Evolutionary conservation across 2,888 invertebrate species (phyloP).

Genomic region (Latheticus oryzae): DNA sequence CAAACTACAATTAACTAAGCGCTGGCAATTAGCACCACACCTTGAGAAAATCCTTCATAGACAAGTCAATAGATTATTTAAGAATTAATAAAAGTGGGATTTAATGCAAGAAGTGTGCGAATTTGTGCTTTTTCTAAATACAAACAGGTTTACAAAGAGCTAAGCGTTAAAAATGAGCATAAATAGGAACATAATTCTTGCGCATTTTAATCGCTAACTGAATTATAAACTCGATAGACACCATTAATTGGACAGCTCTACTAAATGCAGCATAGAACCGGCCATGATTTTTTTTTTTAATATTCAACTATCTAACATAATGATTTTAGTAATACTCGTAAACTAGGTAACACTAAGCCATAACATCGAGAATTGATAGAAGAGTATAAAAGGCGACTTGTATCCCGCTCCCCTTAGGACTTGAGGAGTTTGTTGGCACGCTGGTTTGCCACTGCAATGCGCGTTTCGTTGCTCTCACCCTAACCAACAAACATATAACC

Average conservation of each 20-base stretch:
- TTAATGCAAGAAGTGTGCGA: conserved; percentile 29
- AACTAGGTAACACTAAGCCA: conserved; percentile 39
- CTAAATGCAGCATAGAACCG: conserved; percentile 24
- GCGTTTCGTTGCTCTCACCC: conserved; percentile 94
- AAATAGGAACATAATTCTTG: conserved; percentile 31
- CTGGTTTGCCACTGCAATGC: conserved; percentile 97
- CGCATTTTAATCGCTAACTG: conserved; percentile 13
- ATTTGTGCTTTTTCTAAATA: conserved; percentile 34
- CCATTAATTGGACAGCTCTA: conserved; percentile 28
- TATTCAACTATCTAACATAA: conserved; percentile 30
- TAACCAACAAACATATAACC: conserved; percentile 66
- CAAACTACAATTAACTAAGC: conserved; percentile 36
- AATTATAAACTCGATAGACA: conserved; percentile 16
- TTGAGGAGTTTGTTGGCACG: conserved; percentile 96
- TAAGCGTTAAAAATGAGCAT: conserved; percentile 24
- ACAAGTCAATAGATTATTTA: conserved; percentile 1
- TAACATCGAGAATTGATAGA: conserved; percentile 64
- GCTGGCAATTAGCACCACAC: conserved; percentile 40
- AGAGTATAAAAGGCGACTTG: conserved; percentile 63
- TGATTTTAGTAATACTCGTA: conserved; percentile 31
- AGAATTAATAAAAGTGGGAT: conserved; percentile 13
- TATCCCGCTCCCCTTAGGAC: conserved; percentile 66
- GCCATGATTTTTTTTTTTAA: conserved; percentile 28
- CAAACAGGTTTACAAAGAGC: conserved; percentile 29
- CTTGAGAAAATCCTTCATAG: conserved; percentile 29